A percentile compares a stretch with the other conserved stretches of the same genome.
These are phyloP conservation scores for Syngnathus scovelli DNA, from an alignment of 2,113 vertebrate species.

Conservation along the genomic window DNA sequence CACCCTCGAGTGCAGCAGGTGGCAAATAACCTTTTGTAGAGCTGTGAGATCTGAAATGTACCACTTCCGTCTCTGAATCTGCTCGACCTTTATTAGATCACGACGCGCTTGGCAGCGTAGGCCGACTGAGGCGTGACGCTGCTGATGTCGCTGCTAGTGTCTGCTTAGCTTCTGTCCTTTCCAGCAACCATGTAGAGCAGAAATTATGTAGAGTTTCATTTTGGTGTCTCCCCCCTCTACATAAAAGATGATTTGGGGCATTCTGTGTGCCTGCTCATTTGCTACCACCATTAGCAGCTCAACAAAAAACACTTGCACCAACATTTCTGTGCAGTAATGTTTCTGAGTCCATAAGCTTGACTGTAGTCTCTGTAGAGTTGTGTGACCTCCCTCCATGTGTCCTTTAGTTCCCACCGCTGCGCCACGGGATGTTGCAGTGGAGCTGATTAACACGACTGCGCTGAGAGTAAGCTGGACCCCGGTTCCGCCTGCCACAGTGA, in stretches of 20 bases:
- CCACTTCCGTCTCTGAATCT: slow-evolving; percentile 42
- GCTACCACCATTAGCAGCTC: background rate
- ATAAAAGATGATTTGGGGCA: background rate
- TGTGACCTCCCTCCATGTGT: slow-evolving; percentile 13
- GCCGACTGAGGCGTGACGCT: slow-evolving; percentile 16
- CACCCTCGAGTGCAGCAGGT: slow-evolving; percentile 40
- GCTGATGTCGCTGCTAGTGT: slow-evolving; percentile 13
- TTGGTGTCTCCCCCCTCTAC: slow-evolving; percentile 1
- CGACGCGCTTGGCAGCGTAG: slow-evolving; percentile 24
- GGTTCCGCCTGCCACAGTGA: slow-evolving; percentile 78
- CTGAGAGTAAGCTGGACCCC: slow-evolving; percentile 81
- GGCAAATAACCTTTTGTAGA: slow-evolving; percentile 54
- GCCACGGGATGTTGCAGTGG: slow-evolving; percentile 76
- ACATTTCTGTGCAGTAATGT: background rate
- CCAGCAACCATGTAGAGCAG: slow-evolving; percentile 20
- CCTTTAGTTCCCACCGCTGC: slow-evolving; percentile 81
- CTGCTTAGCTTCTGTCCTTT: slow-evolving; percentile 18
- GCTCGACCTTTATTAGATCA: slow-evolving; percentile 50
- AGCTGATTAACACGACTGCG: slow-evolving; percentile 80
- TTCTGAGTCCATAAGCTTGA: background rate
- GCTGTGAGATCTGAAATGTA: slow-evolving; percentile 44
- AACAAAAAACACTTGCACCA: background rate
- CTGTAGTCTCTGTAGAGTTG: background rate
- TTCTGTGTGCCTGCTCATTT: background rate
- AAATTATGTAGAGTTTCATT: slow-evolving; percentile 4